These are phyloP conservation scores for Fopius arisanus DNA, from an alignment of 1,140 invertebrate genomes.

Conservation along the genomic window DNA sequence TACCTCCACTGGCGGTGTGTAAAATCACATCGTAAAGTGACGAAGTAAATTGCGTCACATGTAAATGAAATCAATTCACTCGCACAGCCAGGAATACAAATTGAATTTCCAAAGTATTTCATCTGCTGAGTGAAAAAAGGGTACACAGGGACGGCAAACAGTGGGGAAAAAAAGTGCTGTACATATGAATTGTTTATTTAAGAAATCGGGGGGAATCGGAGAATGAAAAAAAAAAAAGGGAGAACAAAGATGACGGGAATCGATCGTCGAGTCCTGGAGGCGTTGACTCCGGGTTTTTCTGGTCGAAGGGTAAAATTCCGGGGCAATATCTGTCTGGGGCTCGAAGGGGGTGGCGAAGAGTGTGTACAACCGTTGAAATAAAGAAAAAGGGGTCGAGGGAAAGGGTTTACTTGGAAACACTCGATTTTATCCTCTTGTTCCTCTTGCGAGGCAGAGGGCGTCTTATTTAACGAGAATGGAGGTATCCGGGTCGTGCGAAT, in stretches of 20 bases:
- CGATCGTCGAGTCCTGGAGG: background rate
- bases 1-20: no score
- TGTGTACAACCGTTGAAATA: constrained; percentile 5
- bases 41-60: no score
- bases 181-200: background rate
- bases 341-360: constrained; percentile 25
- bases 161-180: no score
- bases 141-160: no score
- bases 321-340: no score
- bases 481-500: constrained; percentile 37
- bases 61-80: no score
- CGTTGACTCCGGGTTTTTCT: constrained; percentile 11
- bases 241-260: background rate
- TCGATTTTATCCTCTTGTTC: constrained; percentile 20
- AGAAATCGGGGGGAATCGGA: no score
- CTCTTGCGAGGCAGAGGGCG: constrained; percentile 21
- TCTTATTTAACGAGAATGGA: constrained; percentile 38
- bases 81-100: no score
- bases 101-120: no score
- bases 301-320: constrained; percentile 24
- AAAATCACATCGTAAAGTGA: no score
- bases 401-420: background rate
- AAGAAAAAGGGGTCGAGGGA: constrained; percentile 1
- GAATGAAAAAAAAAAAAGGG: background rate
- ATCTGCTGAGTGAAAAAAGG: no score